Evolutionary conservation across 1,140 invertebrate genomes (phyloP).

Genomic region (Drosophila varians): DNA sequence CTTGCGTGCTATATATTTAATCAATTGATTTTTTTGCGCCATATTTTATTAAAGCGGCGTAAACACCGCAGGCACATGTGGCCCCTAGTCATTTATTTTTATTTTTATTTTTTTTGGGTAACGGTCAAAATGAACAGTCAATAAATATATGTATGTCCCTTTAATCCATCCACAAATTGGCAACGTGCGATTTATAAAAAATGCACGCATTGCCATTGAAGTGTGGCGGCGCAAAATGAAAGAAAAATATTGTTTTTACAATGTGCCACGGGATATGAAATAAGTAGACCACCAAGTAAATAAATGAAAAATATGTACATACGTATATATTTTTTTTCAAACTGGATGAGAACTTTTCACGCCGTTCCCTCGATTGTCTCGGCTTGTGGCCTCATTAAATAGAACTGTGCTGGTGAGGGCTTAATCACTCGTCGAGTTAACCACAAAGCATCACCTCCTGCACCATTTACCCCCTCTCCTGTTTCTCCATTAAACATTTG

Average conservation of each 20-base stretch:
- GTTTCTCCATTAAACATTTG: constrained; percentile 43
- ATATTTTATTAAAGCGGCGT: constrained; percentile 66
- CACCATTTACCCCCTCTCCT: constrained; percentile 22
- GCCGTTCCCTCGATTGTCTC: not conserved
- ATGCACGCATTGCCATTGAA: constrained; percentile 1
- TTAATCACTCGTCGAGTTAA: constrained; percentile 10
- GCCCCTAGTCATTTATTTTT: not conserved
- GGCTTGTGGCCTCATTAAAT: constrained; percentile 23
- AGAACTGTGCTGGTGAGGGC: constrained; percentile 1
- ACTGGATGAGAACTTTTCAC: too few species aligned
- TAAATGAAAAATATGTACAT: not conserved
- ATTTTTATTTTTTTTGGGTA: too few species aligned
- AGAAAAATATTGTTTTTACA: constrained; percentile 12
- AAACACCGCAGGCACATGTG: constrained; percentile 34
- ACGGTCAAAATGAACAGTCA: constrained; percentile 44
- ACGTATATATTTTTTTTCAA: too few species aligned
- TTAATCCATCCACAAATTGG: not conserved
- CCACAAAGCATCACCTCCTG: constrained; percentile 11
- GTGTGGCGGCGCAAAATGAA: constrained; percentile 4
- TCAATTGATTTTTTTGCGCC: constrained; percentile 60
- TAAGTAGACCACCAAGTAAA: constrained; percentile 11
- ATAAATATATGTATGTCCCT: not conserved
- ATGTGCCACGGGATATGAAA: not conserved
- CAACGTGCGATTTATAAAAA: constrained; percentile 33
- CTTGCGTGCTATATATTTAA: constrained; percentile 59